Base-by-base conservation (phyloP, 2,797 vertebrate species). In the Orientallactaga sibirica region DNA sequence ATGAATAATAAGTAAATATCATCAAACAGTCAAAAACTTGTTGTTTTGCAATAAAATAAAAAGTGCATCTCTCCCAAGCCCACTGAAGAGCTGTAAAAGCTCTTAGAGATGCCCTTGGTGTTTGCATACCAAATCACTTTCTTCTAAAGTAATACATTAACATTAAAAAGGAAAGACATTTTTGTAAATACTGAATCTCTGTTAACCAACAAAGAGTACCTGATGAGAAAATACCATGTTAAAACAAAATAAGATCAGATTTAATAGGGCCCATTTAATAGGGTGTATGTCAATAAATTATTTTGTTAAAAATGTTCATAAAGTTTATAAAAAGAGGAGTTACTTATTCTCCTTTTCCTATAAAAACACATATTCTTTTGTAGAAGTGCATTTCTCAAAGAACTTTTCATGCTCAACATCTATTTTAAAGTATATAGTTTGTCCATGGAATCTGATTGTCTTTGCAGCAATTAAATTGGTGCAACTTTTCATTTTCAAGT, bases 1-100 rank as follows among this genome's bases (percentile, higher is more conserved):
- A 37, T 73, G 62, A 25, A n/a, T 61, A 77, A 41, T 20, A 89
- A 96, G 52, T 68, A 58, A 78, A 90, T 92, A 97, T 96, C 88
- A 95, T 88, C 81, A 95, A 94, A 43, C 41, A 83, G 27, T 6
- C 0, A 75, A 41, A 11, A 22, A n/a, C 78, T 20, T 78, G 67
- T 24, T 95, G 88, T 91, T 95, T 96, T 91, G 14, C 55, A 58
- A 58, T 58, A 58, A 58, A 58, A 89, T 96, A 92, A 97, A 96
- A 97, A 97, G 97, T 96, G 95, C 96, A 92, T 85, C 93, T 96
- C 81, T 96, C 80, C 62, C 74, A 43, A 74, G 94, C 97, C 97
- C 37, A 37, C 55, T 22, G 29, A 73, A 92, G 78, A 93, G 29
- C 19, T 68, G 18, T 70, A 71, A 75, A 90, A 58, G 48, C 15